Base-by-base conservation (phyloP, 2,888 invertebrate genomes). In the Priocnemis perturbator region DNA sequence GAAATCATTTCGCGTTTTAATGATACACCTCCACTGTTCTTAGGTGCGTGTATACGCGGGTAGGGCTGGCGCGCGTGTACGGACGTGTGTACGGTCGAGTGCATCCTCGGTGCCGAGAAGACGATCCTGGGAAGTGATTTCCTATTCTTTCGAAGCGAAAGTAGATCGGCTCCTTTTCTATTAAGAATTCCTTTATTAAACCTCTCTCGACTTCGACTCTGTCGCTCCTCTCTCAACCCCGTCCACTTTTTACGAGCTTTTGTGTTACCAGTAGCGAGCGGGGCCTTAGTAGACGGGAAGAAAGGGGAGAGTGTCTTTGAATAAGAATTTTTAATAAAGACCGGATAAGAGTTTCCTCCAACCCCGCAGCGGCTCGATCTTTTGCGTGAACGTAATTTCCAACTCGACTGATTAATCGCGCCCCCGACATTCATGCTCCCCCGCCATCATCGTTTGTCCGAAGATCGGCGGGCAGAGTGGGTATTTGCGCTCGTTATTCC, bases 291-390 rank as follows among this genome's bases (percentile, higher is more conserved):
- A 37, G 37, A 37, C 11, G 11, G 37, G 11, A 37, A 11, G 37
- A 37, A 5, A 26, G 26, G 11, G 37, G 15, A 19, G 53, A 53
- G 15, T 58, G 26, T 55, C 53, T 69, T 69, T 68, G 64, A 71
- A 68, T 71, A 69, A 71, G 68, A 71, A 71, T 71, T 71, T 71
- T 71, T 71, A 71, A 71, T 71, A 71, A 69, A 71, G 71, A 69
- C 48, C 21, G 9, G 30, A 15, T 21, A 15, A 37, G n/a, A 26
- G 64, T 44, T 21, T 48, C 47, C 19, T 5, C 48, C 48, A 7
- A 26, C 9, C n/a, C 50, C 50, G 47, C 21, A 47, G 48, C 21
- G 55, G 44, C 23, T 44, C 44, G 57, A 64, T 64, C 58, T 19
- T 50, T 50, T 50, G 17, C 50, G 19, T 14, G 50, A 17, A 19